Percentiles rank a stretch among this genome's conserved stretches.
Conservation (phyloP, 2,888 invertebrate species). For the Noctua janthe region DNA sequence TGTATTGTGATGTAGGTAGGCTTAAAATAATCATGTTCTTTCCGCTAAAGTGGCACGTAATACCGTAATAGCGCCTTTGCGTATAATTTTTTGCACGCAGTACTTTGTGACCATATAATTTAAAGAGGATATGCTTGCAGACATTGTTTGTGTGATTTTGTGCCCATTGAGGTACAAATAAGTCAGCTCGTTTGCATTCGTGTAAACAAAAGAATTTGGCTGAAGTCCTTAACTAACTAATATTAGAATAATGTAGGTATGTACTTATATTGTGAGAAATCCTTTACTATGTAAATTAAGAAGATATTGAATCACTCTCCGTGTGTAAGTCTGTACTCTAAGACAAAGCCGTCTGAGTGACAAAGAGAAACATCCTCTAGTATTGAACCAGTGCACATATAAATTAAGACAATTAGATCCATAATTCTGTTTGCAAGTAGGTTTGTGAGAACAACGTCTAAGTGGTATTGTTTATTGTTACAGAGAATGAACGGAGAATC, state of each 20-base stretch:
- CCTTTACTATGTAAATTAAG: conserved; percentile 1
- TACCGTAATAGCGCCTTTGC: conserved; percentile 37
- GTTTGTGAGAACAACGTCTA: conserved; percentile 54
- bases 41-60: conserved; percentile 20
- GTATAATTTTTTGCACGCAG: conserved; percentile 28
- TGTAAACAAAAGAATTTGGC: conserved; percentile 43
- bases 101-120: conserved; percentile 38
- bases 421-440: conserved; percentile 55
- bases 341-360: conserved; percentile 30
- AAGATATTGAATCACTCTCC: conserved; percentile 14
- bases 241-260: conserved; percentile 4
- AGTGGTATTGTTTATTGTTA: conserved; percentile 85
- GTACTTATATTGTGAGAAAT: background rate
- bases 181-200: conserved; percentile 23
- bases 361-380: conserved; percentile 45
- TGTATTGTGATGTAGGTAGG: background rate
- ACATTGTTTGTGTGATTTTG: conserved; percentile 38
- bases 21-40: conserved; percentile 5
- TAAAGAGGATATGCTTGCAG: conserved; percentile 27
- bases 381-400: conserved; percentile 49
- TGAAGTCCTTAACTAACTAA: background rate
- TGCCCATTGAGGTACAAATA: conserved; percentile 38
- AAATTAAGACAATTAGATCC: conserved; percentile 56
- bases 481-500: conserved; percentile 99
- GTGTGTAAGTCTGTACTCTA: background rate